A percentile compares a stretch with the other conserved stretches of the same genome.
phyloP scores from a whole-genome alignment of 1,140 invertebrate species.

The Carposina sasakii region DNA sequence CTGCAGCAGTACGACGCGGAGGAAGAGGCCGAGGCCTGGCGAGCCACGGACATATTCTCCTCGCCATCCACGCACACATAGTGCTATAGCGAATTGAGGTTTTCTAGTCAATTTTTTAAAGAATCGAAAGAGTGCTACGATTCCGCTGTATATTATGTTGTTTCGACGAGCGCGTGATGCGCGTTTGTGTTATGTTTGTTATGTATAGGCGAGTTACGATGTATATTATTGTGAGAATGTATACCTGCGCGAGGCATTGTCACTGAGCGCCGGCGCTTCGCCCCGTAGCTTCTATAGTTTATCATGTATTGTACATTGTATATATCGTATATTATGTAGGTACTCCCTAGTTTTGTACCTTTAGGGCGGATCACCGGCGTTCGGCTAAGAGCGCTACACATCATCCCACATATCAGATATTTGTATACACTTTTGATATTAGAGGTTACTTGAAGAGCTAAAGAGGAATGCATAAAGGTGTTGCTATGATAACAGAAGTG shows the following conservation, averaged over 20 bases:
- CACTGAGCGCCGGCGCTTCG: slow-evolving; percentile 45
- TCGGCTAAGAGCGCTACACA: slow-evolving; percentile 59
- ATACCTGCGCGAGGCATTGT: slow-evolving; percentile 49
- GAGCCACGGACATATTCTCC: slow-evolving; percentile 62
- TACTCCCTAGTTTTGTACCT: slow-evolving; percentile 60
- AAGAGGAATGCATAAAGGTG: no score
- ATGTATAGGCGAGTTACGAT: slow-evolving; percentile 67
- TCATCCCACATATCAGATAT: slow-evolving; percentile 67
- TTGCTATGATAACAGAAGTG: no score
- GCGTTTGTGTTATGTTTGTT: slow-evolving; percentile 64
- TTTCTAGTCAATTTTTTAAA: slow-evolving; percentile 71
- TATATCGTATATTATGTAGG: slow-evolving; percentile 65
- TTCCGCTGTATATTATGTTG: slow-evolving; percentile 69
- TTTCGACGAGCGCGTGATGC: slow-evolving; percentile 58
- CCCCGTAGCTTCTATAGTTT: slow-evolving; percentile 55
- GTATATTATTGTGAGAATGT: slow-evolving; percentile 69
- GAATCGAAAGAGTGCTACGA: slow-evolving; percentile 67
- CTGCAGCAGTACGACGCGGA: slow-evolving; percentile 73
- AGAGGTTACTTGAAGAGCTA: no score
- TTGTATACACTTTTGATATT: slow-evolving; percentile 49
- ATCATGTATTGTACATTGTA: slow-evolving; percentile 67
- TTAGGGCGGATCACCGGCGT: slow-evolving; percentile 42
- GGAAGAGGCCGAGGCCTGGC: slow-evolving; percentile 64
- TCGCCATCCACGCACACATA: slow-evolving; percentile 62
- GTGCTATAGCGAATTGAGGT: slow-evolving; percentile 66